phyloP scores from a whole-genome alignment of 1,140 invertebrate species.

The Dendrolimus punctatus region DNA sequence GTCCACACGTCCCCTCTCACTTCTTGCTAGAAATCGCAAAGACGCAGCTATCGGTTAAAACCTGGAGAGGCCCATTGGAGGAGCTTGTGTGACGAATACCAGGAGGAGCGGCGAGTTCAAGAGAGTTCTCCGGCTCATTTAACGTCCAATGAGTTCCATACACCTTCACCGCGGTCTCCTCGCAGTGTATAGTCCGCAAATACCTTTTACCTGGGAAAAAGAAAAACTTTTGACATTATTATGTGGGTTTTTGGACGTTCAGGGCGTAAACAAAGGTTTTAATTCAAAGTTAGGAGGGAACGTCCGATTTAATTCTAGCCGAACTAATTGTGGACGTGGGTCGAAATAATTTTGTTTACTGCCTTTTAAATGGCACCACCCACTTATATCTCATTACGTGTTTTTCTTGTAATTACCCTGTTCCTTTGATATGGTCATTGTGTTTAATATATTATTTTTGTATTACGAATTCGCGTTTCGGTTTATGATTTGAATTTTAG shows the following conservation, averaged over 20 bases:
- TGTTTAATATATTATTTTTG: background rate
- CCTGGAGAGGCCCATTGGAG: too few relatives aligned
- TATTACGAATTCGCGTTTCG: too few relatives aligned
- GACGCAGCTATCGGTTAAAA: too few relatives aligned
- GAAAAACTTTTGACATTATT: slow-evolving; percentile 1
- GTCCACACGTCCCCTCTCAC: too few relatives aligned
- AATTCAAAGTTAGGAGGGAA: slow-evolving; percentile 57
- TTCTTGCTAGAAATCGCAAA: too few relatives aligned
- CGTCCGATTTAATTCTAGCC: slow-evolving; percentile 62
- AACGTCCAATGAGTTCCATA: too few relatives aligned
- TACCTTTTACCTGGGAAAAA: background rate
- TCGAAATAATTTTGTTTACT: slow-evolving; percentile 67
- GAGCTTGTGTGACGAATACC: too few relatives aligned
- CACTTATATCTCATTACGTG: slow-evolving; percentile 43
- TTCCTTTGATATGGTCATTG: slow-evolving; percentile 23
- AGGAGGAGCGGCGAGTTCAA: too few relatives aligned
- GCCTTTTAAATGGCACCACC: slow-evolving; percentile 64
- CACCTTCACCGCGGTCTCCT: too few relatives aligned
- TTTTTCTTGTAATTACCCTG: slow-evolving; percentile 36
- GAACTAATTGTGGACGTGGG: slow-evolving; percentile 68
- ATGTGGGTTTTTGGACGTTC: background rate
- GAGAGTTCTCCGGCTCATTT: too few relatives aligned
- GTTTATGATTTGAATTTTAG: too few relatives aligned
- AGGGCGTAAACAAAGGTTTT: slow-evolving; percentile 18
- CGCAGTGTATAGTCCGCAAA: too few relatives aligned